Percentiles rank a stretch among this genome's conserved stretches.
Conservation (phyloP, 2,888 invertebrate species). For the Lochmaea crataegi region DNA sequence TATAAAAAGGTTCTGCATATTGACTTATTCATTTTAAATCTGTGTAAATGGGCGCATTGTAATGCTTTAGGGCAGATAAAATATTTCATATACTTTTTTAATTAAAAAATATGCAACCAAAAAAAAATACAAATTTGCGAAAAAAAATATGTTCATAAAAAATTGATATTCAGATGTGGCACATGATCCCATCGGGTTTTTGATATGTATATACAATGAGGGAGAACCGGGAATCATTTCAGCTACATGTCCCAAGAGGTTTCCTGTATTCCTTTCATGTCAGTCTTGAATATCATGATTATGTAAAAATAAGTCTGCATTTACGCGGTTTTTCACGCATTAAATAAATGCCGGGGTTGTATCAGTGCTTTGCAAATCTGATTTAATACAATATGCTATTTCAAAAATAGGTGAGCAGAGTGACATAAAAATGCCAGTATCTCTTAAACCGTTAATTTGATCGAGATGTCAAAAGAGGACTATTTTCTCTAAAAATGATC, state of each 20-base stretch:
- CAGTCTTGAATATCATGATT: slow-evolving; percentile 45
- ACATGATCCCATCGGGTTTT: slow-evolving; percentile 48
- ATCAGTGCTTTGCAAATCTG: slow-evolving; percentile 14
- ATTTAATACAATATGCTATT: slow-evolving; percentile 13
- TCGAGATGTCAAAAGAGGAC: no score
- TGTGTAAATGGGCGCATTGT: neutral
- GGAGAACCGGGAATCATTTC: slow-evolving; percentile 50
- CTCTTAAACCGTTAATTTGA: no score
- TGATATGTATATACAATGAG: slow-evolving; percentile 45
- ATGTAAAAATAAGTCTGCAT: slow-evolving; percentile 46
- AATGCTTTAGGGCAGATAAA: neutral
- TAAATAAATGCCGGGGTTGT: slow-evolving; percentile 30
- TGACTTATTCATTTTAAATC: no score
- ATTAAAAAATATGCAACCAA: neutral
- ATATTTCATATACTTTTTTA: neutral
- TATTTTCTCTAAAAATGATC: no score
- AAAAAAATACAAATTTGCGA: neutral
- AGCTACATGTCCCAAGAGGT: slow-evolving; percentile 52
- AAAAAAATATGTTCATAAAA: slow-evolving; percentile 31
- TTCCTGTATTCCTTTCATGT: slow-evolving; percentile 47
- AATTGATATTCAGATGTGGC: slow-evolving; percentile 48
- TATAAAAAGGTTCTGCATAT: no score
- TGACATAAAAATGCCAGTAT: no score
- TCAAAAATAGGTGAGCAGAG: neutral
- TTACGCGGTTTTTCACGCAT: slow-evolving; percentile 35